These are phyloP conservation scores for Chrysolina oricalcia DNA, from an alignment of 2,888 invertebrate species.

Conservation along the genomic window DNA sequence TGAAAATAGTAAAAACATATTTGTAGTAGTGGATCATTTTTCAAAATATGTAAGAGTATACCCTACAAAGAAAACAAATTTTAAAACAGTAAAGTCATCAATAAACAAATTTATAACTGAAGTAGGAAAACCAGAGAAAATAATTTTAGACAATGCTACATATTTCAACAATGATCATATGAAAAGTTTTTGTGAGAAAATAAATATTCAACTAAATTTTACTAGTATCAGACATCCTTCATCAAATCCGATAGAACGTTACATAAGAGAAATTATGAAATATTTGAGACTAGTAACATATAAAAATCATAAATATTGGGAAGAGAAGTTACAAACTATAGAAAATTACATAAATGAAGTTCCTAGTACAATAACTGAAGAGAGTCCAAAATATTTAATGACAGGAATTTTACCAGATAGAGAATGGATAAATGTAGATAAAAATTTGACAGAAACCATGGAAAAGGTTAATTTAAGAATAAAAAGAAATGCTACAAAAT, in stretches of 20 bases:
- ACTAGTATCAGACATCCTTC: not conserved
- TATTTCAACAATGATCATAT: conserved; percentile 16
- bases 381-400: not conserved
- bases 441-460: conserved; percentile 1
- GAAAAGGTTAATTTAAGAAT: conserved; percentile 11
- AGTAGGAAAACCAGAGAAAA: not conserved
- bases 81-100: not conserved
- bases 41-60: not conserved
- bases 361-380: not conserved
- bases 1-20: not conserved
- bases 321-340: not conserved
- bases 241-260: not conserved
- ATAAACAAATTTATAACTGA: not conserved
- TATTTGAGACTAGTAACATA: conserved; percentile 11
- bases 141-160: conserved; percentile 21
- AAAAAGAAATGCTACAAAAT: conserved; percentile 1
- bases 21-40: not conserved
- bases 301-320: not conserved
- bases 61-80: not conserved
- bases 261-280: conserved; percentile 10
- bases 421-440: too few species aligned
- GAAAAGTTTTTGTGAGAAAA: not conserved
- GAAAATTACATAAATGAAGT: conserved; percentile 19
- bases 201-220: not conserved
- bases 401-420: conserved; percentile 5